These are phyloP conservation scores for Lethenteron reissneri DNA, from an alignment of 2,113 vertebrate species.

Conservation along the genomic window DNA sequence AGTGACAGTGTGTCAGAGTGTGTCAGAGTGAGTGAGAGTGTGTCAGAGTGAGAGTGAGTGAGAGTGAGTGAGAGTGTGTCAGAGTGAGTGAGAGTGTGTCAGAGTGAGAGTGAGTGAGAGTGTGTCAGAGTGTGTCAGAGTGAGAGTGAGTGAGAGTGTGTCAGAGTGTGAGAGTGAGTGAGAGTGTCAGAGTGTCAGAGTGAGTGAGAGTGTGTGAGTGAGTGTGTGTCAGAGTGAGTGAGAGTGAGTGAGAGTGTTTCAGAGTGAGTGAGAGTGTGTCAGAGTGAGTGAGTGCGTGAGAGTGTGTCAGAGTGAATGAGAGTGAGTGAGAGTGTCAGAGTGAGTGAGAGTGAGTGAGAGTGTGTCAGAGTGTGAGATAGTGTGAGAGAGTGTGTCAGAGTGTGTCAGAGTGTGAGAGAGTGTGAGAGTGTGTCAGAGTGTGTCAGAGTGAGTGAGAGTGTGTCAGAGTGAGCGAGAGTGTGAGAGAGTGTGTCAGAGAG, in stretches of 20 bases:
- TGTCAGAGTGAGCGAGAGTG: neutral
- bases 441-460: neutral
- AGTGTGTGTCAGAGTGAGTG: neutral
- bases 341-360: neutral
- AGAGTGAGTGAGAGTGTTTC: neutral
- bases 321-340: neutral
- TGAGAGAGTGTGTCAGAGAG: neutral
- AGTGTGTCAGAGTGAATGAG: neutral
- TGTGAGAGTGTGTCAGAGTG: neutral
- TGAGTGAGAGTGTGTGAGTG: conserved; percentile 2
- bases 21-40: too few relatives aligned
- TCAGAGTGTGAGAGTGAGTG: conserved; percentile 1
- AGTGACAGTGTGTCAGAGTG: too few relatives aligned
- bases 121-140: too few relatives aligned
- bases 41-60: too few relatives aligned
- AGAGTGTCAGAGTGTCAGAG: neutral
- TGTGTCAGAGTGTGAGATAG: neutral
- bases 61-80: too few relatives aligned
- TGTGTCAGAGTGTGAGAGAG: neutral
- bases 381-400: neutral
- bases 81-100: too few relatives aligned
- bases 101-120: too few relatives aligned
- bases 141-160: too few relatives aligned
- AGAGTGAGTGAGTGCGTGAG: conserved; percentile 1
- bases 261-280: neutral